These are phyloP conservation scores for Herminia tarsipennalis DNA, from an alignment of 2,888 invertebrate species.

Conservation along the genomic window DNA sequence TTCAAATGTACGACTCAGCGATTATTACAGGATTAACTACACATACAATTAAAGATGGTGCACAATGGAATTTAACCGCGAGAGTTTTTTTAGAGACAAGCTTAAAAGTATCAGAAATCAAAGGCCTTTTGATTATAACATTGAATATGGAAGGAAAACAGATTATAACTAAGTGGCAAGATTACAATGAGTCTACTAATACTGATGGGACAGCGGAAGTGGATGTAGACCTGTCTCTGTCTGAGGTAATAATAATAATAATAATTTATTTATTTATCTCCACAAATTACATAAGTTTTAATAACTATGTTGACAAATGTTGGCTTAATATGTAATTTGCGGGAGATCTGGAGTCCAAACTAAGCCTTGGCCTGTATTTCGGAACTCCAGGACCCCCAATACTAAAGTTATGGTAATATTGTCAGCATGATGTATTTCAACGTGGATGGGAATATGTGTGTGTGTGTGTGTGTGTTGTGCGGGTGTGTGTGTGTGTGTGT, in stretches of 20 bases:
- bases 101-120: conserved; percentile 41
- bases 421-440: too few relatives aligned
- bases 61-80: conserved; percentile 62
- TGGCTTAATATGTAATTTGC: too few relatives aligned
- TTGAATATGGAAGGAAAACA: conserved; percentile 64
- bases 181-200: conserved; percentile 46
- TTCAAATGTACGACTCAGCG: conserved; percentile 88
- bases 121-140: conserved; percentile 60
- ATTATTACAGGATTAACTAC: conserved; percentile 88
- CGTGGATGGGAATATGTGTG: too few relatives aligned
- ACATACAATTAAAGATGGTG: conserved; percentile 53
- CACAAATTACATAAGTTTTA: too few relatives aligned
- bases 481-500: too few relatives aligned
- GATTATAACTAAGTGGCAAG: conserved; percentile 52
- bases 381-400: too few relatives aligned
- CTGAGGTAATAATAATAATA: conserved; percentile 56
- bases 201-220: conserved; percentile 62
- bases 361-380: too few relatives aligned
- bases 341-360: too few relatives aligned
- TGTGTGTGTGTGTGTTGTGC: too few relatives aligned
- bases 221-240: conserved; percentile 62
- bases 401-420: too few relatives aligned
- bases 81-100: conserved; percentile 65
- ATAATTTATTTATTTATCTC: too few relatives aligned
- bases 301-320: too few relatives aligned